These are phyloP conservation scores for Holocentrus rufus DNA, from an alignment of 2,797 vertebrate species.

Conservation along the genomic window DNA sequence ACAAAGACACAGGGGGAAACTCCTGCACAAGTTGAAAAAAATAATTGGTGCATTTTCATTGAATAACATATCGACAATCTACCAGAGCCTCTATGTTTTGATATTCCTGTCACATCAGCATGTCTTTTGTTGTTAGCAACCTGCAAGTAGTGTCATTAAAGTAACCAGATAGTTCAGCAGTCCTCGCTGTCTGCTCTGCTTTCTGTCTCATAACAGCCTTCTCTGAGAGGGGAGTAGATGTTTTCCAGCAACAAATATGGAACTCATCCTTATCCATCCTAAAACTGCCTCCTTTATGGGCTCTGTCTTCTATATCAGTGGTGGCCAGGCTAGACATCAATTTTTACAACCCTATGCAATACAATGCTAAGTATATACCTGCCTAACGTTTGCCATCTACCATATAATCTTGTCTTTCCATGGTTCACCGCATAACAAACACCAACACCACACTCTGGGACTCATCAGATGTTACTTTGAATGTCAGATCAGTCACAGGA, in stretches of 20 bases:
- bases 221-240: too few species aligned
- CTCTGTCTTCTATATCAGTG: background rate
- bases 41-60: constrained; percentile 28
- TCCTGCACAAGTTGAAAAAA: constrained; percentile 30
- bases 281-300: background rate
- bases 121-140: constrained; percentile 30
- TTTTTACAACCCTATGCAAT: constrained; percentile 13
- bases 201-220: background rate
- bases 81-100: constrained; percentile 7
- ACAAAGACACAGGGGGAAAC: constrained; percentile 36
- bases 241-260: background rate
- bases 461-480: constrained; percentile 39
- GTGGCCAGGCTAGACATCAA: background rate
- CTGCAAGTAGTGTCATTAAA: constrained; percentile 8
- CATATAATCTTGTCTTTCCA: constrained; percentile 27
- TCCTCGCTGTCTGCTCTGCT: constrained; percentile 6
- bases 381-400: constrained; percentile 38
- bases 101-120: constrained; percentile 21
- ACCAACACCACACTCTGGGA: constrained; percentile 7
- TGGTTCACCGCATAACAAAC: constrained; percentile 7
- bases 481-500: constrained; percentile 46
- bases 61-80: background rate
- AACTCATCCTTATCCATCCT: background rate
- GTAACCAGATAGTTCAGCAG: constrained; percentile 12
- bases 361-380: constrained; percentile 18